Evolutionary conservation across 1,140 invertebrate species (phyloP).

Genomic region (Aricia agestis): DNA sequence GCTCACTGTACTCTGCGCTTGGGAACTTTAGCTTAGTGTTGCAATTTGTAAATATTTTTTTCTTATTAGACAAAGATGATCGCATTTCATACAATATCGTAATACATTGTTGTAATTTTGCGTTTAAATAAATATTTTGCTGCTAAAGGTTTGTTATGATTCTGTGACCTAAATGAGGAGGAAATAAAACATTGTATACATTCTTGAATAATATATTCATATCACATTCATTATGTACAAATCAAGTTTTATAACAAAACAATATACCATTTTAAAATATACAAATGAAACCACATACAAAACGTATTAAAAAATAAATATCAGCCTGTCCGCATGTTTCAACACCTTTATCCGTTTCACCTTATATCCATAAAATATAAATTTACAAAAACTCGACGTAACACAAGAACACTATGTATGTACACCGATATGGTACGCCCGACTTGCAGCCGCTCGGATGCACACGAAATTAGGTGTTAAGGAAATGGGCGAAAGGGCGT

Average conservation of each 20-base stretch:
- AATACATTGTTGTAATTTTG: background rate
- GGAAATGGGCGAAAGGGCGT: no score
- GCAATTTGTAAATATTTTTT: background rate
- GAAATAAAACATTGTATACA: slow-evolving; percentile 17
- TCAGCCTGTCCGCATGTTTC: slow-evolving; percentile 16
- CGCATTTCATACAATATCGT: background rate
- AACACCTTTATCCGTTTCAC: background rate
- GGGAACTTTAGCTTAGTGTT: background rate
- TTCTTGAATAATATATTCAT: slow-evolving; percentile 55
- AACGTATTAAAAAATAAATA: slow-evolving; percentile 45
- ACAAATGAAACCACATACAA: slow-evolving; percentile 33
- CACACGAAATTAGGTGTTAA: no score
- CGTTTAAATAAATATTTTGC: slow-evolving; percentile 10
- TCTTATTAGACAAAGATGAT: background rate
- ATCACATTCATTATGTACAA: slow-evolving; percentile 70
- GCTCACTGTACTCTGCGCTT: background rate
- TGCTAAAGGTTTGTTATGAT: background rate
- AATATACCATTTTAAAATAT: slow-evolving; percentile 42
- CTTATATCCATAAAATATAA: slow-evolving; percentile 14
- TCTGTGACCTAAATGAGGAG: slow-evolving; percentile 3
- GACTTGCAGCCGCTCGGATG: no score
- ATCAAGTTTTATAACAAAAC: slow-evolving; percentile 62
- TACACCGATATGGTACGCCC: background rate
- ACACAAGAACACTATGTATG: slow-evolving; percentile 1
- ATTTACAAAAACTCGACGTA: slow-evolving; percentile 19